Conservation (phyloP, 2,113 vertebrate species). For the Microcebus griseorufus region DNA sequence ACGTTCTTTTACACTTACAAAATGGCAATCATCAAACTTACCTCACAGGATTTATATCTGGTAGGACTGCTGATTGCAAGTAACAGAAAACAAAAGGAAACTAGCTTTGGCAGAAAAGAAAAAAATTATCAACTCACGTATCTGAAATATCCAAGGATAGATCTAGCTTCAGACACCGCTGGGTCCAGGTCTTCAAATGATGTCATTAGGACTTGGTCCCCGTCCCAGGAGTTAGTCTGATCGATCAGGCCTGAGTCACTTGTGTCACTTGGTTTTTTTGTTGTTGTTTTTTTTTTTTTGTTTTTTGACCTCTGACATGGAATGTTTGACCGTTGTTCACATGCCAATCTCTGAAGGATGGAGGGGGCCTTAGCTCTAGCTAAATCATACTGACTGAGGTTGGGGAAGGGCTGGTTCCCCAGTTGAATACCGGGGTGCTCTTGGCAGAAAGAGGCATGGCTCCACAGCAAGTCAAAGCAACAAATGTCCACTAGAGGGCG, state of each 20-base stretch:
- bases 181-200: neutral
- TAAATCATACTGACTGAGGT: neutral
- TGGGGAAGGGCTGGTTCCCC: neutral
- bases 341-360: neutral
- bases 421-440: neutral
- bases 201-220: neutral
- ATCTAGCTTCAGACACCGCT: neutral
- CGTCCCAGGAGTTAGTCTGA: neutral
- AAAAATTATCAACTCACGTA: neutral
- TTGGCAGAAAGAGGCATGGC: neutral
- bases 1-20: neutral
- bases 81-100: constrained; percentile 53
- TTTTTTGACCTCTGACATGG: neutral
- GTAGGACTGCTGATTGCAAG: constrained; percentile 7
- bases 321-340: neutral
- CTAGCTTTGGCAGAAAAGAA: neutral
- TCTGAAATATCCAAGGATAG: neutral
- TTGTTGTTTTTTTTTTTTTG: neutral
- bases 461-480: neutral
- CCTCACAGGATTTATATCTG: neutral
- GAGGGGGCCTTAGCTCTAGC: neutral
- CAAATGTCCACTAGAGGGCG: neutral
- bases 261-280: neutral
- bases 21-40: neutral
- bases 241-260: neutral